phyloP scores from a whole-genome alignment of 2,113 vertebrate species.

The Catharus fuscescens region DNA sequence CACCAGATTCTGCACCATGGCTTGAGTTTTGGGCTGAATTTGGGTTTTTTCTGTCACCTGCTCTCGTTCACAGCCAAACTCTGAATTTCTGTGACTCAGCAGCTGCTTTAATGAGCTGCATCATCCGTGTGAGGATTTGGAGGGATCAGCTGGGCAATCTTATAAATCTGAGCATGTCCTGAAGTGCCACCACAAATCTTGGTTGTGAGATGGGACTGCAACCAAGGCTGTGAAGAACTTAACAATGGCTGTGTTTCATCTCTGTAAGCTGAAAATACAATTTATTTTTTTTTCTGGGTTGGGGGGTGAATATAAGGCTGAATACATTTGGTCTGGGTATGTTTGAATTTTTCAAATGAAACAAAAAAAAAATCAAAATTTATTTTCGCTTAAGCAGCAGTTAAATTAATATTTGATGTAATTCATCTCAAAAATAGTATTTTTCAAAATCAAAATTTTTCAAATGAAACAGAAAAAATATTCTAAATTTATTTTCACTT shows the following conservation, averaged over 20 bases:
- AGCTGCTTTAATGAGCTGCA: neutral
- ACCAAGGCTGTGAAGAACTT: neutral
- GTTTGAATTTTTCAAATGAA: neutral
- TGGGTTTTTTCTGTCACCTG: neutral
- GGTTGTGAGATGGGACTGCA: neutral
- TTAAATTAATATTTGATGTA: too few relatives aligned
- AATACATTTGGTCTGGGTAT: neutral
- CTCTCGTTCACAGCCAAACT: neutral
- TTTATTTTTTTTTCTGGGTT: too few relatives aligned
- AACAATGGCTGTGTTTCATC: neutral
- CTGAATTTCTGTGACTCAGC: neutral
- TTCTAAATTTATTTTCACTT: too few relatives aligned
- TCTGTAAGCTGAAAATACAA: neutral
- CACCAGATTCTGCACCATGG: neutral
- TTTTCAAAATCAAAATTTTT: too few relatives aligned
- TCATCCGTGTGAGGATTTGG: neutral
- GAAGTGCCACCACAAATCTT: neutral
- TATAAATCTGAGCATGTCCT: neutral
- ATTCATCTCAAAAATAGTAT: neutral
- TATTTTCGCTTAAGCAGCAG: too few relatives aligned
- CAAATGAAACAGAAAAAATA: too few relatives aligned
- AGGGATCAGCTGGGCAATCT: neutral
- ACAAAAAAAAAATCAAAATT: too few relatives aligned
- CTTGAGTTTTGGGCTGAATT: neutral
- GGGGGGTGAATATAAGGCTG: accelerated